These are phyloP conservation scores for Catharus ustulatus DNA, from an alignment of 2,797 vertebrate genomes.

Conservation along the genomic window DNA sequence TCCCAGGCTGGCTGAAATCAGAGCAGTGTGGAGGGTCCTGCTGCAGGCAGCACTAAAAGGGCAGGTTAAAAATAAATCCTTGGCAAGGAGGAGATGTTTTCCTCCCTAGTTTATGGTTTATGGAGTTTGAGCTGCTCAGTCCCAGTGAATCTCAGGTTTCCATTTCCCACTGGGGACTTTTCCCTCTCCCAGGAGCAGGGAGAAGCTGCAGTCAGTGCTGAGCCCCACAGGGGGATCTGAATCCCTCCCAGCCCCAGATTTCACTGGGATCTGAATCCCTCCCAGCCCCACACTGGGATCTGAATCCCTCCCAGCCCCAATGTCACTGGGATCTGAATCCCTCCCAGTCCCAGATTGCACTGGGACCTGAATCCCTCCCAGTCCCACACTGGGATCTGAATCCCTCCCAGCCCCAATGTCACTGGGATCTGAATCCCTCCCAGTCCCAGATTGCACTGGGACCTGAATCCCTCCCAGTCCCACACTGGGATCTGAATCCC, in stretches of 20 bases:
- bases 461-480: too few species aligned
- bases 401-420: too few species aligned
- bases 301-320: too few species aligned
- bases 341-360: too few species aligned
- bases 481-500: too few species aligned
- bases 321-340: too few species aligned
- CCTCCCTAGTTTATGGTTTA: neutral
- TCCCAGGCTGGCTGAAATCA: neutral
- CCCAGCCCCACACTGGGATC: too few species aligned
- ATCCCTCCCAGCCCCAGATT: too few species aligned
- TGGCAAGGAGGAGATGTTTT: neutral
- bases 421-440: too few species aligned
- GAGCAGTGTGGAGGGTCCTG: accelerated
- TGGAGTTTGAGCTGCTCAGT: neutral
- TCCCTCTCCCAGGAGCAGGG: accelerated
- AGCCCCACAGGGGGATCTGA: neutral
- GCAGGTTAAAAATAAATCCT: neutral
- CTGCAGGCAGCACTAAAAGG: neutral
- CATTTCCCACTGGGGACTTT: neutral
- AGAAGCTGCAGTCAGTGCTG: accelerated
- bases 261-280: too few species aligned
- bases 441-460: neutral
- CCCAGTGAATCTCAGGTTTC: neutral
- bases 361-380: too few species aligned
- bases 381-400: too few species aligned